Base-by-base conservation (phyloP, 37 sponge, comb jelly and placozoan species). In the Petrosia ficiformis region DNA sequence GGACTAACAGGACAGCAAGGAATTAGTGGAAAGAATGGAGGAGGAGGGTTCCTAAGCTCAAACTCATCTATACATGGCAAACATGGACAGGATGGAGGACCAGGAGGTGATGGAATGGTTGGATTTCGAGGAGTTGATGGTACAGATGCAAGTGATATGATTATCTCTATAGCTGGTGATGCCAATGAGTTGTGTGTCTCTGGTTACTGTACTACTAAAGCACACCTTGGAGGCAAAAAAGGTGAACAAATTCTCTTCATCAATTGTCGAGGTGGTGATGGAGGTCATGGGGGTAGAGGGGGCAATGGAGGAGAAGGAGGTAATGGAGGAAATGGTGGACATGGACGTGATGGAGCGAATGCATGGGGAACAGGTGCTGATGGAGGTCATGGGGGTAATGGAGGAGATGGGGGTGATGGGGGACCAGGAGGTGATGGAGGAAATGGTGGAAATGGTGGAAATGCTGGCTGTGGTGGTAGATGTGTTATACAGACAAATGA, bases 261-360 rank as follows among this genome's bases (percentile, higher is more conserved):
- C n/a, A n/a, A n/a, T n/a, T n/a, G n/a, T n/a, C n/a, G n/a, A n/a
- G n/a, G n/a, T n/a, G n/a, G n/a, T n/a, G n/a, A n/a, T n/a, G n/a
- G n/a, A n/a, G n/a, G n/a, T n/a, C 59, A 76, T 28, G 93, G 93
- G 39, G 93, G 93, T 21, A 56, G 85, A 69, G 93, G 93, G 30
- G 93, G 89, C 29, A 31, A 81, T 82, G 89, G 89, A 33, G 93
- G 89, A 39, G 30, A 82, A 19, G 93, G 93, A n/a, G n/a, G n/a
- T n/a, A n/a, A n/a, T n/a, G n/a, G n/a, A n/a, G n/a, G n/a, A n/a
- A n/a, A n/a, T n/a, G n/a, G n/a, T n/a, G 89, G 89, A 29, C 25
- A 19, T 73, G 93, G 93, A 2, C 82, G 78, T 29, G 60, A 22
- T 22, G 86, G 89, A 25, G 69, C 68, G 39, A 74, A 78, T 34